Percentiles rank a stretch among this genome's conserved stretches.
Conservation (phyloP, 2,797 vertebrate genomes). For the Sus cebifrons region DNA sequence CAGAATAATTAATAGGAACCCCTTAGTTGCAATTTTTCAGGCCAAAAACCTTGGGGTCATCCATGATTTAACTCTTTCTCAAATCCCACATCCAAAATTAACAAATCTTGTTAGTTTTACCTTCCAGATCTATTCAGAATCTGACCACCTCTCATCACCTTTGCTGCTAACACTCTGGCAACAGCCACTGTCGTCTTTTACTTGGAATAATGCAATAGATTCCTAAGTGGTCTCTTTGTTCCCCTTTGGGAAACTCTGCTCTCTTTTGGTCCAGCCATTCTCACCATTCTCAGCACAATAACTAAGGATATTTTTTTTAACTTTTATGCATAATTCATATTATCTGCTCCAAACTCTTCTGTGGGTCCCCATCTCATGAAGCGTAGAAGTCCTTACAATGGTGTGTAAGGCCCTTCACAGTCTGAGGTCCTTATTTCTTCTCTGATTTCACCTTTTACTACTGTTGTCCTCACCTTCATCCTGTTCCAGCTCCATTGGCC, state of each 20-base stretch:
- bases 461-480: neutral
- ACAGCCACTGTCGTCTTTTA: neutral
- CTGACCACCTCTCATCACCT: neutral
- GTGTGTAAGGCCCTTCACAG: neutral
- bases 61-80: neutral
- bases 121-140: neutral
- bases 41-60: neutral
- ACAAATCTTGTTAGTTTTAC: neutral
- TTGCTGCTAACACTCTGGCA: neutral
- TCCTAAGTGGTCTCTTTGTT: neutral
- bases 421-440: neutral
- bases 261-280: neutral
- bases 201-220: neutral
- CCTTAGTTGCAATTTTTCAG: neutral
- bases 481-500: neutral
- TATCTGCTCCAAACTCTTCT: neutral
- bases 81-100: neutral
- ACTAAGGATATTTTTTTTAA: neutral
- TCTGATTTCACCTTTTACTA: neutral
- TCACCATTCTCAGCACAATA: neutral
- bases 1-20: neutral
- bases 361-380: neutral
- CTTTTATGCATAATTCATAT: neutral
- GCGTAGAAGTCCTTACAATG: neutral
- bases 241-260: too few species aligned